Percentiles rank a stretch among this genome's conserved stretches.
phyloP scores from a whole-genome alignment of 2,888 invertebrate genomes.

The Drosophila peninsularis region DNA sequence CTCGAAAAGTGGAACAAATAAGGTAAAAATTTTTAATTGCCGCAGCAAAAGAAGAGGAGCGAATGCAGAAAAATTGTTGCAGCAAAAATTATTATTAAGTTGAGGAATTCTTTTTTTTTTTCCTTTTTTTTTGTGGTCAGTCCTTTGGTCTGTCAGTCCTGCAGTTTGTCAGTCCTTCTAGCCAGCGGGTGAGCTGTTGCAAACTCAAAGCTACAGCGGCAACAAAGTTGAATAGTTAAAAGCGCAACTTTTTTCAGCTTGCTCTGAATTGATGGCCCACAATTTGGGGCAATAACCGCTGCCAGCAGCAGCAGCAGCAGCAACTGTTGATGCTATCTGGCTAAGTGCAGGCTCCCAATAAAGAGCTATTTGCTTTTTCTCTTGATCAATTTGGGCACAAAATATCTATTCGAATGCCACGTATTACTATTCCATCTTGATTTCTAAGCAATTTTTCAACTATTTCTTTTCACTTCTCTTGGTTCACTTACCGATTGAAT shows the following conservation, averaged over 20 bases:
- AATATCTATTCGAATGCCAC: not conserved
- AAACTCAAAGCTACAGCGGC: conserved; percentile 18
- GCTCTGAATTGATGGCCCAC: conserved; percentile 36
- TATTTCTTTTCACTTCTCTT: not conserved
- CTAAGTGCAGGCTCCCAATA: conserved; percentile 8
- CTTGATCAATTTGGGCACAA: not conserved
- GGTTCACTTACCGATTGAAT: not conserved
- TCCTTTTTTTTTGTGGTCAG: conserved; percentile 38
- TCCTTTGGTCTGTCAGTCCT: not conserved
- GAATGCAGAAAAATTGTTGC: conserved; percentile 45
- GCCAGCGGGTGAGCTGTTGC: conserved; percentile 10
- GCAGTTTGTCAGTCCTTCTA: conserved; percentile 23
- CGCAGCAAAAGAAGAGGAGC: conserved; percentile 50
- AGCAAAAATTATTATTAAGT: conserved; percentile 71
- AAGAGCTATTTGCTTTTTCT: not conserved
- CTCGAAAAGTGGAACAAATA: conserved; percentile 72
- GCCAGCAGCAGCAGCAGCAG: conserved; percentile 3
- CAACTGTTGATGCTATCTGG: conserved; percentile 15
- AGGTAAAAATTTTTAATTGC: conserved; percentile 78
- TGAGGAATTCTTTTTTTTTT: conserved; percentile 36
- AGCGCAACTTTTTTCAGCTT: conserved; percentile 56
- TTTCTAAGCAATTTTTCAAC: not conserved
- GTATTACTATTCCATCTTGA: not conserved
- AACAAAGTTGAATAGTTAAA: conserved; percentile 68
- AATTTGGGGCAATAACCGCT: conserved; percentile 48